Evolutionary conservation across 2,113 vertebrate species (phyloP), one percentile per base, ranked within the genome.

Genomic region (Thunnus maccoyii): DNA sequence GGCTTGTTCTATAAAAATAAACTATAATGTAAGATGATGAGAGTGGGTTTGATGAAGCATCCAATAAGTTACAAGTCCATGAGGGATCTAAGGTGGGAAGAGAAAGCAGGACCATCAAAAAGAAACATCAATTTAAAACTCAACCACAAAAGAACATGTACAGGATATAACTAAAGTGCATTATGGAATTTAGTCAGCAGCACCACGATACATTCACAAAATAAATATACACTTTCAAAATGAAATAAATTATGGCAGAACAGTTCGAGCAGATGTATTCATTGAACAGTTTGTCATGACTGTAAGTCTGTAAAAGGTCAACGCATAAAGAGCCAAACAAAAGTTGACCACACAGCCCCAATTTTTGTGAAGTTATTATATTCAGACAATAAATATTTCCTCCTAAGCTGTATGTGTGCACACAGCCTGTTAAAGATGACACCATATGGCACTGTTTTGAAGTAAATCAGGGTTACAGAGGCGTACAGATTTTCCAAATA

Each of bases 201-300:
- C 97, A 97, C 96, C 94, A 91, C 94, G 94, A 97, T 97, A 97
- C 80, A 95, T 97, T 98, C 96, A 97, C 95, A 97, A 97, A 98
- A 97, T 98, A 98, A 98, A 98, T 98, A 98, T 90, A 97, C 94
- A 88, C 88, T 71, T 93, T 96, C 90, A 95, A 89, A 91, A 96
- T 94, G 94, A 97, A 98, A 98, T 99, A 98, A 99, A 98, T 98
- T 94, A 94, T 87, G 81, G 67, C 80, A 60, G 80, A 87, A 75
- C 84, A 77, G 65, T 86, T 76, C 36, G 62, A 76, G 89, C 79
- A 62, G 85, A 63, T 91, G 84, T 88, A 47, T 68, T 76, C 66
- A 76, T 60, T 78, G 73, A 87, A 77, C 77, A 63, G 71, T 74
- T 85, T 88, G 63, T 77, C 50, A 22, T 62, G 52, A 82, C 74